phyloP scores from a whole-genome alignment of 2,797 vertebrate genomes.

The Amazona finschi region DNA sequence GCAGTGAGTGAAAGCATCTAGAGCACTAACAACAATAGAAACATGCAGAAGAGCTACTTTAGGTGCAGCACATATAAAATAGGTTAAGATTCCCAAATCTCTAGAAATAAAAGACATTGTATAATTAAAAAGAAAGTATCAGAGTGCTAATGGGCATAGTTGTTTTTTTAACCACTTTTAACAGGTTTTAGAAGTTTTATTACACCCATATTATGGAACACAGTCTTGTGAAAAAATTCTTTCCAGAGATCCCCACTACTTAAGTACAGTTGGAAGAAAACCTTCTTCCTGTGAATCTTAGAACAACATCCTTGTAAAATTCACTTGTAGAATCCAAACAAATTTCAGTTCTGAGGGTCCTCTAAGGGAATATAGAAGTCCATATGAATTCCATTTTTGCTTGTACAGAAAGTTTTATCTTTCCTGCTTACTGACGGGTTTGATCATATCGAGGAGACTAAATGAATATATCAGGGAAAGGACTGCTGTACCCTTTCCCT shows the following conservation, averaged over 20 bases:
- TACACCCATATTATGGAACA: not conserved
- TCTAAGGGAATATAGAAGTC: not conserved
- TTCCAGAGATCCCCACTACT: not conserved
- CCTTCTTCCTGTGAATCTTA: not conserved
- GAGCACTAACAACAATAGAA: not conserved
- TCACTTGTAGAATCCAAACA: not conserved
- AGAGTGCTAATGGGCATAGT: not conserved
- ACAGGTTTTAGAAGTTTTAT: not conserved
- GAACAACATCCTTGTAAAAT: not conserved
- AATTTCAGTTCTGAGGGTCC: not conserved
- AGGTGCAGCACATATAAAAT: not conserved
- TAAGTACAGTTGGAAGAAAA: not conserved
- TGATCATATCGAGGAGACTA: not conserved
- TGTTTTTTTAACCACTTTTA: not conserved
- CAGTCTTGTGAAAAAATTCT: not conserved
- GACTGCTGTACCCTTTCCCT: not conserved
- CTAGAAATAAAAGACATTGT: not conserved
- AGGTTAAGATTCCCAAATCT: not conserved
- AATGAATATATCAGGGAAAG: not conserved
- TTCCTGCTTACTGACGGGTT: not conserved
- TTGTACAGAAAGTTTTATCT: not conserved
- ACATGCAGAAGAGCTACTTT: not conserved
- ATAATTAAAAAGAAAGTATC: not conserved
- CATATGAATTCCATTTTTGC: not conserved
- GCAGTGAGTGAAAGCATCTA: not conserved